Percentiles rank a stretch among this genome's conserved stretches.
Conservation (phyloP, 2,888 invertebrate species). For the Strigamia maritima region DNA sequence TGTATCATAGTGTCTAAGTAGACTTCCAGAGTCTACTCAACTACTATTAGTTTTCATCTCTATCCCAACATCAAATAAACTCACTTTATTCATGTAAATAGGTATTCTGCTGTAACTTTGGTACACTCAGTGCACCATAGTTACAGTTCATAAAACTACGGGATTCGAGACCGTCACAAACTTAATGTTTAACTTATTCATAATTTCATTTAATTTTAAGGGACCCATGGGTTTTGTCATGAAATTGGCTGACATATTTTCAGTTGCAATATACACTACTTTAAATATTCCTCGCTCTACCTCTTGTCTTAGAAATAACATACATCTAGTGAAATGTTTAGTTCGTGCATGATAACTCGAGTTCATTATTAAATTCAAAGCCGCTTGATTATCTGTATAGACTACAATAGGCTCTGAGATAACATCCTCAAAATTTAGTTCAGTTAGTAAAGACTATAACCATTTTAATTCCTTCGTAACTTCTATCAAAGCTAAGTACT, state of each 20-base stretch:
- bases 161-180: too few relatives aligned
- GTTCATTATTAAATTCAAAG: background rate
- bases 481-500: background rate
- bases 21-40: too few relatives aligned
- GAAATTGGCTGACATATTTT: background rate
- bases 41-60: too few relatives aligned
- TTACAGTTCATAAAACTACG: too few relatives aligned
- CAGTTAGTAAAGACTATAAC: background rate
- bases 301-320: background rate
- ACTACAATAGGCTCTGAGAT: background rate
- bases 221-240: background rate
- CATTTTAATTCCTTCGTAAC: background rate
- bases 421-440: too few relatives aligned
- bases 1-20: too few relatives aligned
- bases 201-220: too few relatives aligned
- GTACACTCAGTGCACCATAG: too few relatives aligned
- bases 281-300: background rate
- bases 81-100: too few relatives aligned
- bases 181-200: too few relatives aligned
- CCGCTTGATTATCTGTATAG: background rate
- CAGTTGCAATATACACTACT: background rate
- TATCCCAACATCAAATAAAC: too few relatives aligned
- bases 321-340: background rate
- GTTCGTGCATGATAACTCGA: background rate
- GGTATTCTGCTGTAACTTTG: too few relatives aligned